These are phyloP conservation scores for Orius insidiosus DNA, from an alignment of 1,140 invertebrate genomes.

Conservation along the genomic window DNA sequence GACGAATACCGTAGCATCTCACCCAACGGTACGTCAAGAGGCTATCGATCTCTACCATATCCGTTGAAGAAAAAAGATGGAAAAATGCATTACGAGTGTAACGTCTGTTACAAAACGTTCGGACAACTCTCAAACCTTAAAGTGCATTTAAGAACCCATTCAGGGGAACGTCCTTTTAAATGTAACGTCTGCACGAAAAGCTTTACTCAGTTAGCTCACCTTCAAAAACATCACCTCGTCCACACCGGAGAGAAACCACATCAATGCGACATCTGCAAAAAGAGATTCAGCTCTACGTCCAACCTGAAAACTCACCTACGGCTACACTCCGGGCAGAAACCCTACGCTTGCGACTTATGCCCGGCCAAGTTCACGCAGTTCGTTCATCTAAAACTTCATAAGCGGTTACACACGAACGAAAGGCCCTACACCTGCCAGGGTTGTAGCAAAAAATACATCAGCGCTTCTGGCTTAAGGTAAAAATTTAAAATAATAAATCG, in stretches of 20 bases:
- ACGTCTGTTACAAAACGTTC: conserved; percentile 95
- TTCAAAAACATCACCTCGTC: conserved; percentile 95
- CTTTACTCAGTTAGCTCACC: conserved; percentile 90
- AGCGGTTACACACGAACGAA: conserved; percentile 93
- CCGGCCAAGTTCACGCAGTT: conserved; percentile 97
- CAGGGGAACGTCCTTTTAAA: conserved; percentile 93
- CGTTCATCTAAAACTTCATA: conserved; percentile 94
- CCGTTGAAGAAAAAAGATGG: conserved; percentile 96
- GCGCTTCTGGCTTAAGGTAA: conserved; percentile 72
- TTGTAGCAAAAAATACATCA: conserved; percentile 96
- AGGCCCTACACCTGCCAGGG: conserved; percentile 91
- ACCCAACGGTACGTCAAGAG: conserved; percentile 52
- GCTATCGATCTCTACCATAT: conserved; percentile 89
- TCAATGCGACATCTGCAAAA: conserved; percentile 93
- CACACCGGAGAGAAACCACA: conserved; percentile 96
- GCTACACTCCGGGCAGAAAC: conserved; percentile 90
- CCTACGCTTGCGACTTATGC: conserved; percentile 91
- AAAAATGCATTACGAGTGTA: conserved; percentile 99
- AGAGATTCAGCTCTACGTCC: conserved; percentile 93
- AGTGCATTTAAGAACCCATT: conserved; percentile 93
- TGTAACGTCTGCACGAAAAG: conserved; percentile 92
- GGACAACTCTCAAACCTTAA: conserved; percentile 97
- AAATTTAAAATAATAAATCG: too few relatives aligned
- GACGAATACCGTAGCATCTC: conserved; percentile 28
- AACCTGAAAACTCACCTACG: conserved; percentile 97